Evolutionary conservation across 2,888 invertebrate species (phyloP), one percentile per base, ranked within the genome.

Genomic region (Nephrotoma appendiculata): DNA sequence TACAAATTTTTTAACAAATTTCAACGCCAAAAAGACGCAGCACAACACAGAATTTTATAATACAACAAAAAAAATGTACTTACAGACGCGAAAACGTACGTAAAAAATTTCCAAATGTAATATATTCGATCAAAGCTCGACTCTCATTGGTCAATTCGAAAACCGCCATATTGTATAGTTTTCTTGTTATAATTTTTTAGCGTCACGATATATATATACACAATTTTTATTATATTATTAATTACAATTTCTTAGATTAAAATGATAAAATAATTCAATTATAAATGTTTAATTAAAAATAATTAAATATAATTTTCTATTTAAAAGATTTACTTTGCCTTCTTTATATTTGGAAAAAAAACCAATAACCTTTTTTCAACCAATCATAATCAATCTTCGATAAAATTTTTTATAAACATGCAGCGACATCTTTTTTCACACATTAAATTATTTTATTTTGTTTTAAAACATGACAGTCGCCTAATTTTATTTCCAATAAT

Each of bases 111-210:
- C 93, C 93, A 93, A 93, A 92, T 93, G 87, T 86, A 85, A 86
- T 87, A 87, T 87, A 45, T 93, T 92, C 93, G 92, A 93, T 92
- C 91, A 93, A 93, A 94, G 93, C 93, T 93, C 92, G 92, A 92
- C 92, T 94, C 93, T 93, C 93, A 95, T 95, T 95, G 95, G 95
- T 93, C 92, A 92, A 92, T 92, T 91, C 90, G 88, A 90, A 91
- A 91, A 93, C 94, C 94, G 95, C 95, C 95, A 95, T 95, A 71
- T 71, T 71, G 71, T 31, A 31, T 71, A 31, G 31, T 71, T 31
- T 31, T 71, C 88, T 86, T 87, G 86, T 48, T 86, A 86, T 57
- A 57, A 48, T 42, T 86, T 86, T 83, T 85, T 44, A 85, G 84
- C 84, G 84, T 84, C 84, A 43, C 84, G 9, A 84, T 42, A 41